Evolutionary conservation across 2,113 vertebrate genomes (phyloP).

Genomic region (Garra rufa): DNA sequence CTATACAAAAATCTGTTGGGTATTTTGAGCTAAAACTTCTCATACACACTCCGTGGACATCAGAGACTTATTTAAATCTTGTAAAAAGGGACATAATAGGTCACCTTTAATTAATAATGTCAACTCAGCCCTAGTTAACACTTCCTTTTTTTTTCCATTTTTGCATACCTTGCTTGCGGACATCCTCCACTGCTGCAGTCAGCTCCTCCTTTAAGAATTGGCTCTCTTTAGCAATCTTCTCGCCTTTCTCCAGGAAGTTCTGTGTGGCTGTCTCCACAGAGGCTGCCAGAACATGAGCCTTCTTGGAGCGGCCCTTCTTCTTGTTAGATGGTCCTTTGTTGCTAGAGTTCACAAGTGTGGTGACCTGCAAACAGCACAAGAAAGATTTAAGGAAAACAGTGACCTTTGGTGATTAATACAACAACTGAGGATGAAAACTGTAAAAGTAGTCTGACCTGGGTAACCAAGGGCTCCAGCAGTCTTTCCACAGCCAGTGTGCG

Average conservation of each 20-base stretch:
- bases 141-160: not conserved
- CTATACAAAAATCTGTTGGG: too few species aligned
- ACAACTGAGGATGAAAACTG: not conserved
- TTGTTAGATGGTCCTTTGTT: conserved; percentile 98
- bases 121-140: conserved; percentile 49
- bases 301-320: conserved; percentile 98
- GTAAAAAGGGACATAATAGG: too few species aligned
- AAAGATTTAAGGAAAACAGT: not conserved
- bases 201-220: conserved; percentile 97
- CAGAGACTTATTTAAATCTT: too few species aligned
- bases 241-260: conserved; percentile 98
- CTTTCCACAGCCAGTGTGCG: conserved; percentile 95
- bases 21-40: too few species aligned
- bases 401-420: not conserved
- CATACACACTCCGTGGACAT: too few species aligned
- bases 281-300: conserved; percentile 96
- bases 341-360: conserved; percentile 96
- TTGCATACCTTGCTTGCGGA: conserved; percentile 93
- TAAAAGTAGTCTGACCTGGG: conserved; percentile 82
- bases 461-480: conserved; percentile 94
- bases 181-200: conserved; percentile 95
- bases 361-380: conserved; percentile 81
- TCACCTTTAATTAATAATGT: not conserved
- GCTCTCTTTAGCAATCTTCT: conserved; percentile 98
- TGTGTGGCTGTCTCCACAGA: conserved; percentile 97